Base-by-base conservation (phyloP, 2,113 vertebrate genomes). In the Callionymus lyra region DNA sequence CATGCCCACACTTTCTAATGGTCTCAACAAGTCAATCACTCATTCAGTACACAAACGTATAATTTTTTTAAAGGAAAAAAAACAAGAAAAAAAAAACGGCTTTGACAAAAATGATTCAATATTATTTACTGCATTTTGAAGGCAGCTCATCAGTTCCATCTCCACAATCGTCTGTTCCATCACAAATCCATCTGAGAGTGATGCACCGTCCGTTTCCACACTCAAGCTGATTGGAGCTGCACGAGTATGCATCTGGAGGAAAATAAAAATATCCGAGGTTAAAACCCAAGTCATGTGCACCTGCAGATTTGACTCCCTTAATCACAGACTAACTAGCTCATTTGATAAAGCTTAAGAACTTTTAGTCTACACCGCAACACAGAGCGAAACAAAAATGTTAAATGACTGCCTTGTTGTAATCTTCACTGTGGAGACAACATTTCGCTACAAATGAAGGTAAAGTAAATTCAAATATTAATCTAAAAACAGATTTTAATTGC, bases 101-200 rank as follows among this genome's bases (percentile, higher is more conserved):
- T n/a, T n/a, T n/a, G n/a, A n/a, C n/a, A n/a, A n/a, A n/a, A n/a
- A n/a, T n/a, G n/a, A n/a, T n/a, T n/a, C n/a, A n/a, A n/a, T n/a
- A 44, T 4, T 6, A 84, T 85, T 81, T 59, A 94, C 91, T 52
- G 34, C 91, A 93, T 0, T 67, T 72, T 14, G 62, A 65, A 0
- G 18, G 37, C 0, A 76, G 72, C 53, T 95, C 92, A 1, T 95
- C 92, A 0, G 82, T 85, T 31, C 74, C 79, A 0, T 94, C 91
- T 0, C 43, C 55, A 41, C 92, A 95, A 34, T 95, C 92, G 0
- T 89, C 34, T 0, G 0, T 40, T 5, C 81, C 84, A 4, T 95
- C 91, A 10, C 92, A 95, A 1, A 89, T 62, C 91, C 91, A 95
- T 10, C 51, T 79, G 19, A 17, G 56, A 9, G 84, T 69, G 52